phyloP scores from a whole-genome alignment of 2,113 vertebrate genomes.

The Ursus arctos region DNA sequence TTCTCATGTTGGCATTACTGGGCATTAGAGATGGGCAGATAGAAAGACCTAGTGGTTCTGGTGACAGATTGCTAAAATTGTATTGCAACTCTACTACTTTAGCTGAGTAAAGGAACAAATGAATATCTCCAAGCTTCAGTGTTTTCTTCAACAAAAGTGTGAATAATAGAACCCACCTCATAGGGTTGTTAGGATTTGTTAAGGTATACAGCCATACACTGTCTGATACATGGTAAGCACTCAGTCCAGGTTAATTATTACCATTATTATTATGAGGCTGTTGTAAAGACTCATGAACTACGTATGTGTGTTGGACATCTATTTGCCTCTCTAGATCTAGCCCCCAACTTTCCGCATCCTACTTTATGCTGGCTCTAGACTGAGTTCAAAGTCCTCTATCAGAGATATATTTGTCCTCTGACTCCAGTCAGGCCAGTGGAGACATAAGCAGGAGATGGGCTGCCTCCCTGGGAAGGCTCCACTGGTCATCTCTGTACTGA shows the following conservation, averaged over 20 bases:
- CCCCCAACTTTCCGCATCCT: not conserved
- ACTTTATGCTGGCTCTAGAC: not conserved
- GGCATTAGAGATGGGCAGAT: not conserved
- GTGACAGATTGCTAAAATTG: not conserved
- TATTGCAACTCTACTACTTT: not conserved
- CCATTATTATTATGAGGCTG: not conserved
- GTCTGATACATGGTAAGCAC: not conserved
- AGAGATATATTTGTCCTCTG: not conserved
- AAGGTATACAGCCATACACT: not conserved
- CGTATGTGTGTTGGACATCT: not conserved
- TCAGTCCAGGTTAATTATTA: not conserved
- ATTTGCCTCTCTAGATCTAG: not conserved
- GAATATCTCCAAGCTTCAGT: not conserved
- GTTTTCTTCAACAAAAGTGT: not conserved
- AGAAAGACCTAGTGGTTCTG: not conserved
- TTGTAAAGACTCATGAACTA: not conserved
- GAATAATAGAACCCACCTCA: not conserved
- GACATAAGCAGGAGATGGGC: not conserved
- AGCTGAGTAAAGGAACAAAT: not conserved
- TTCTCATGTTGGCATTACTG: not conserved
- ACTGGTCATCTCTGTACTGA: not conserved
- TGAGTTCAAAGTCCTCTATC: not conserved
- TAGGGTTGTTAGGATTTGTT: not conserved
- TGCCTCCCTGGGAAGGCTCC: not conserved
- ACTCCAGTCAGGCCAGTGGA: not conserved